phyloP scores from a whole-genome alignment of 2,888 invertebrate genomes.

The Drosophila nigricruria region DNA sequence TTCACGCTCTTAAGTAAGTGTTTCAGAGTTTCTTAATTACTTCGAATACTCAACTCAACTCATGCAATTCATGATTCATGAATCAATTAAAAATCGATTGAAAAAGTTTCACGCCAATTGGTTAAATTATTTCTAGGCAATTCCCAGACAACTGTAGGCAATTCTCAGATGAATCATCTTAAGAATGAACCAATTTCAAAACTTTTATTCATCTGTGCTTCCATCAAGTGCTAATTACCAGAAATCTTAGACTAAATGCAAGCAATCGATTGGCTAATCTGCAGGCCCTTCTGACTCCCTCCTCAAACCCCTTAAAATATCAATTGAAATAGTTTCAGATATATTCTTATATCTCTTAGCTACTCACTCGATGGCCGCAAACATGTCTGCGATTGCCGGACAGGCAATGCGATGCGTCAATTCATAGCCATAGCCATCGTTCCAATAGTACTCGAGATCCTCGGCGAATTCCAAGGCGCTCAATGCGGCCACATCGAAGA shows the following conservation, averaged over 20 bases:
- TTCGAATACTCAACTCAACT: no score
- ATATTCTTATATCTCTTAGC: background rate
- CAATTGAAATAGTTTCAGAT: no score
- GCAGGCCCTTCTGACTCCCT: no score
- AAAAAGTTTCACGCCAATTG: no score
- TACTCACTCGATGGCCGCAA: conserved; percentile 89
- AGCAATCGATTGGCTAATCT: no score
- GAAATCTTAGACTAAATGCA: background rate
- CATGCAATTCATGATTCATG: no score
- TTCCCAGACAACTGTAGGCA: no score
- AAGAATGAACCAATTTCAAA: background rate
- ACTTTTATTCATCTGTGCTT: background rate
- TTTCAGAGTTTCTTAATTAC: no score
- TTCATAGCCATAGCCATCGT: conserved; percentile 92
- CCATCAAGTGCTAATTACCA: background rate
- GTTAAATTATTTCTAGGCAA: no score
- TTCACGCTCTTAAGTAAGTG: no score
- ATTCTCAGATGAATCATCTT: background rate
- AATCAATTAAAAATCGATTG: no score
- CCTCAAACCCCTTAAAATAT: no score
- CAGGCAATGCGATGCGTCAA: conserved; percentile 92
- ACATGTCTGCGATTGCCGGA: conserved; percentile 89
- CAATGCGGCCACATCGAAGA: conserved; percentile 88
- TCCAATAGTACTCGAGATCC: conserved; percentile 93
- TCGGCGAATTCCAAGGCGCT: conserved; percentile 90